phyloP scores from a whole-genome alignment of 2,113 vertebrate genomes.

The Platichthys flesus region DNA sequence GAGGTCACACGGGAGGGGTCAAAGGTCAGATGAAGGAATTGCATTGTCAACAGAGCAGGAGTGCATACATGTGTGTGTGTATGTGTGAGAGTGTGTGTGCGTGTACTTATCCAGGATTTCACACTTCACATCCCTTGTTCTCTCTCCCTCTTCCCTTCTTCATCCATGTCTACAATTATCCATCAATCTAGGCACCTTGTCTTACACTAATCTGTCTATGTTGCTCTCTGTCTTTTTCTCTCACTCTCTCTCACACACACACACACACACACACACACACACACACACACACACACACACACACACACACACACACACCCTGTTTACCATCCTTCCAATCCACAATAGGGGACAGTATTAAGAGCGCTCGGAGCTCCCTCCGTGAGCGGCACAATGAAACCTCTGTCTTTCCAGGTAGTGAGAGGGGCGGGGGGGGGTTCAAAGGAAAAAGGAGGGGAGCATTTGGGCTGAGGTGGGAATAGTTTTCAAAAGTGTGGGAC shows the following conservation, averaged over 20 bases:
- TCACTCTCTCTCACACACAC: not conserved
- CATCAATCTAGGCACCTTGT: too few relatives aligned
- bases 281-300: constrained; percentile 1
- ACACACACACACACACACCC: constrained; percentile 25
- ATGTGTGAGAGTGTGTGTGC: constrained; percentile 9
- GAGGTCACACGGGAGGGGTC: constrained; percentile 69
- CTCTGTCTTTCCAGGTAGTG: constrained; percentile 79
- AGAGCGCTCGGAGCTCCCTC: constrained; percentile 47
- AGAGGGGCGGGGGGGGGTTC: constrained; percentile 5
- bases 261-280: not conserved
- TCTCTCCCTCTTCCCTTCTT: not conserved
- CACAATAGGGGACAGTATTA: constrained; percentile 72
- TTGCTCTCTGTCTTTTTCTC: too few relatives aligned
- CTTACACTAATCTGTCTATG: too few relatives aligned
- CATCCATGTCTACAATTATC: too few relatives aligned
- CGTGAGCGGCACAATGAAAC: constrained; percentile 67
- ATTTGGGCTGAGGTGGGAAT: constrained; percentile 67
- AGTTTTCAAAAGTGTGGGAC: constrained; percentile 60
- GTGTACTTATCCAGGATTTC: constrained; percentile 10
- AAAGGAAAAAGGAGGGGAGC: constrained; percentile 57
- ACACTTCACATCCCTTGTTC: constrained; percentile 12
- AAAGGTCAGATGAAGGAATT: constrained; percentile 69
- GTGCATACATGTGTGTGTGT: constrained; percentile 4
- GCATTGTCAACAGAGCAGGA: constrained; percentile 62
- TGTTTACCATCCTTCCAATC: constrained; percentile 33